Conservation (phyloP, 53 echinoderm and acorn worm species). For the Hippasteria phrygiana region DNA sequence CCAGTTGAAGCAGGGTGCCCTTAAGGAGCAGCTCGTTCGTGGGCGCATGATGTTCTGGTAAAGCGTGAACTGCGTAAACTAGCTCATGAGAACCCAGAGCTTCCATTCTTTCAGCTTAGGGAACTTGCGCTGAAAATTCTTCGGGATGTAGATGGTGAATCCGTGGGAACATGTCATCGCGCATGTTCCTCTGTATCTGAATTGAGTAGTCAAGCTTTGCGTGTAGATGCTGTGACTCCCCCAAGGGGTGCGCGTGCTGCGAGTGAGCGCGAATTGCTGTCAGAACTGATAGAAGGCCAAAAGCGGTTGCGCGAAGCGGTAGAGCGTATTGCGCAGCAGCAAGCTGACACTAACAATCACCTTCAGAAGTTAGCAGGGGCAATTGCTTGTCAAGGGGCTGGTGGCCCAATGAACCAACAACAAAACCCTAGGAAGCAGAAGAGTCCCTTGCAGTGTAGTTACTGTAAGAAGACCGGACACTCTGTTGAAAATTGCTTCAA, state of each 20-base stretch:
- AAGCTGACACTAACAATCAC: not conserved
- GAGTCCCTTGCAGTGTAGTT: not conserved
- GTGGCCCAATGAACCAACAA: not conserved
- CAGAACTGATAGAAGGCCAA: not conserved
- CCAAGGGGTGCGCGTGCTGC: not conserved
- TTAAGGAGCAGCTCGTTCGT: slow-evolving; percentile 7
- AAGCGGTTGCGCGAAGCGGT: not conserved
- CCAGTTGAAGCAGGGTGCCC: not conserved
- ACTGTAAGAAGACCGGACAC: not conserved
- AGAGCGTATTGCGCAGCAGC: not conserved
- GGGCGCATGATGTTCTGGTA: not conserved
- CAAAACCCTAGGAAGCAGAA: not conserved
- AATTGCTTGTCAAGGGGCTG: not conserved
- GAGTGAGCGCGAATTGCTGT: not conserved
- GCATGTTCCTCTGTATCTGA: not conserved
- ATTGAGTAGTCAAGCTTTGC: not conserved
- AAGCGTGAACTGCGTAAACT: not conserved
- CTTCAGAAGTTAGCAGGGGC: not conserved
- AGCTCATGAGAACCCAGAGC: not conserved
- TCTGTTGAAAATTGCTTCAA: not conserved
- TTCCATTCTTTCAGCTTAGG: not conserved
- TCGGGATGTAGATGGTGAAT: slow-evolving; percentile 1
- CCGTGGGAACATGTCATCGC: not conserved
- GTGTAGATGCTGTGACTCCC: not conserved
- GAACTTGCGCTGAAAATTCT: not conserved